phyloP scores from a whole-genome alignment of 2,113 vertebrate genomes.

The Andinoacara biseriatus region DNA sequence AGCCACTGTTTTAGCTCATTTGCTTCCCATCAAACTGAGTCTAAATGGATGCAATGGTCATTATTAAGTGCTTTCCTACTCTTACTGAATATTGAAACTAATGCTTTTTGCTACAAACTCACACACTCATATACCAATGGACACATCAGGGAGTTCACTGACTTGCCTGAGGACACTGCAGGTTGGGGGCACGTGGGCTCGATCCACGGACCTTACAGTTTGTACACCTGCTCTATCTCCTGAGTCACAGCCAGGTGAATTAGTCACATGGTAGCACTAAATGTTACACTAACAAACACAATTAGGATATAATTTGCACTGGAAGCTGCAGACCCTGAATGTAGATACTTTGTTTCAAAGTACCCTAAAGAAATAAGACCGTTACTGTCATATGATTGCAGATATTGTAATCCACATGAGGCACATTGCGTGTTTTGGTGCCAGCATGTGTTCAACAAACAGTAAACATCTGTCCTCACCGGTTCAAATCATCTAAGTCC shows the following conservation, averaged over 20 bases:
- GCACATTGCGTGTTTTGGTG: background rate
- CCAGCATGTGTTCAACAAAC: background rate
- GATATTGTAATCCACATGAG: background rate
- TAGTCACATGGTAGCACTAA: fast-evolving
- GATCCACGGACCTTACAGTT: background rate
- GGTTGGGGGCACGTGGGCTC: background rate
- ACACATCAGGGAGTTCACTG: background rate
- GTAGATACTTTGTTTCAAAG: background rate
- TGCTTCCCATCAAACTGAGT: background rate
- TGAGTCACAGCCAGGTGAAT: background rate
- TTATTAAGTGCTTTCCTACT: background rate
- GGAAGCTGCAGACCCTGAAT: background rate
- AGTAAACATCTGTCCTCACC: background rate
- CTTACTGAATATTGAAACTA: background rate
- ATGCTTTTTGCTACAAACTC: background rate
- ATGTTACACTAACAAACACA: background rate
- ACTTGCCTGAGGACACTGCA: background rate
- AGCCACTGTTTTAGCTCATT: fast-evolving
- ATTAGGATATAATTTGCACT: background rate
- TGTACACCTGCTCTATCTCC: background rate
- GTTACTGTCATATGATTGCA: background rate
- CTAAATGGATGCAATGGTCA: background rate
- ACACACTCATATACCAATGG: background rate
- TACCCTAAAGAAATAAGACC: background rate
- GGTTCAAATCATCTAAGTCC: conserved; percentile 2